These are phyloP conservation scores for Brevimyrus niger DNA, from an alignment of 2,113 vertebrate genomes.

Conservation along the genomic window DNA sequence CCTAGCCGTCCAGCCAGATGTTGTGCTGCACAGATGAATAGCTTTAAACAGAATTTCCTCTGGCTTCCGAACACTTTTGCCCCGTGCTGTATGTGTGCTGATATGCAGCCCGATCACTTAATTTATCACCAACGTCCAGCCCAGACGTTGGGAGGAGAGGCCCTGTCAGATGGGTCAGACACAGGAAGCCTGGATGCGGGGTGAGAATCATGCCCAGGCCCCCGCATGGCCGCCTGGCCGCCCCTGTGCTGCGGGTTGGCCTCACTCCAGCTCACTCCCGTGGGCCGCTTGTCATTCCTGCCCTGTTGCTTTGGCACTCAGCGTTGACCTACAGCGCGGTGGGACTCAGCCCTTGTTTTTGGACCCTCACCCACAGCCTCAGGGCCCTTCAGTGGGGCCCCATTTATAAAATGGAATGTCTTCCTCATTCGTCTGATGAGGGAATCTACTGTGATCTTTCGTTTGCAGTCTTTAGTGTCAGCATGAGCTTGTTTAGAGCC, in stretches of 20 bases:
- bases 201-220: no score
- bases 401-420: not conserved
- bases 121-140: not conserved
- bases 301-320: not conserved
- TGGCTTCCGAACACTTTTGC: not conserved
- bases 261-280: not conserved
- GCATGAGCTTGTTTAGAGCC: not conserved
- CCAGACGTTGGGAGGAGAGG: not conserved
- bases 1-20: not conserved
- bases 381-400: not conserved
- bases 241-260: not conserved
- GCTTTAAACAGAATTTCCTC: not conserved
- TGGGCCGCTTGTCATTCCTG: not conserved
- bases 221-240: no score
- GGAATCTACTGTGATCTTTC: not conserved
- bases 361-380: not conserved
- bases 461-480: not conserved
- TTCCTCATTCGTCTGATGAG: not conserved
- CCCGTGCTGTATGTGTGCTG: not conserved
- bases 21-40: not conserved
- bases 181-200: not conserved
- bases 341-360: not conserved
- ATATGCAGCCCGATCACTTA: not conserved
- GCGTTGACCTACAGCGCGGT: not conserved
- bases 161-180: not conserved